Evolutionary conservation across 1,140 invertebrate genomes (phyloP), one percentile per base, ranked within the genome.

Genomic region (Sweltsa coloradensis): DNA sequence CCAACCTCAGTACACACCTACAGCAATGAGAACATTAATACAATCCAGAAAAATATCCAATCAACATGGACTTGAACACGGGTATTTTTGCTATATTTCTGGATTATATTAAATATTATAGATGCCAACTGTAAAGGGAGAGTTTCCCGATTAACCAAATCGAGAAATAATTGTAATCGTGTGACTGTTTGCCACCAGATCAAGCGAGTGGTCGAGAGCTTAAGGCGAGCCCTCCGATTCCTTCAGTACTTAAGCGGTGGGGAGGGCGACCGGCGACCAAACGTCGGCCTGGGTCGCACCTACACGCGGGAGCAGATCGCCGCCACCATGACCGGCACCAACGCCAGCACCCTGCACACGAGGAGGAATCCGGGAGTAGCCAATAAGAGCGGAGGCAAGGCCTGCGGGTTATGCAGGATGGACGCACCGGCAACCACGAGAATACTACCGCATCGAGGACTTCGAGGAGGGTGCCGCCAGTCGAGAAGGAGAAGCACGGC

Each of bases 191-290:
- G n/a, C 41, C 47, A 53, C 34, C 47, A 68, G 65, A 57, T 71
- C 11, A 69, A 78, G 55, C 69, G 79, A 56, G 71, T 88, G 16
- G 76, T 84, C 2, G 79, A 87, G 56, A 73, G n/a, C n/a, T n/a
- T n/a, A 73, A 34, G 80, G 76, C 2, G 85, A 89, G 61, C 79
- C 84, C 11, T 72, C 80, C 3, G 69, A 2, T 88, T 89, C 64
- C 85, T 85, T 51, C 82, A 86, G 53, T 86, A 85, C 60, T 89
- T 89, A 62, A 61, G 67, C 22, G 75, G 74, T 0, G 88, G n/a
- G 85, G 85, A 73, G 75, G 42, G 81, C 83, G 54, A 58, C 60
- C 26, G 74, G 74, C 51, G 76, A 77, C 65, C 61, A 69, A 0
- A 69, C 0, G 49, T 58, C 41, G 59, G 62, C 7, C 51, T 65